Percentiles rank a stretch among this genome's conserved stretches.
Evolutionary conservation across 1,140 invertebrate species (phyloP).

Genomic region (Temnothorax nylanderi): DNA sequence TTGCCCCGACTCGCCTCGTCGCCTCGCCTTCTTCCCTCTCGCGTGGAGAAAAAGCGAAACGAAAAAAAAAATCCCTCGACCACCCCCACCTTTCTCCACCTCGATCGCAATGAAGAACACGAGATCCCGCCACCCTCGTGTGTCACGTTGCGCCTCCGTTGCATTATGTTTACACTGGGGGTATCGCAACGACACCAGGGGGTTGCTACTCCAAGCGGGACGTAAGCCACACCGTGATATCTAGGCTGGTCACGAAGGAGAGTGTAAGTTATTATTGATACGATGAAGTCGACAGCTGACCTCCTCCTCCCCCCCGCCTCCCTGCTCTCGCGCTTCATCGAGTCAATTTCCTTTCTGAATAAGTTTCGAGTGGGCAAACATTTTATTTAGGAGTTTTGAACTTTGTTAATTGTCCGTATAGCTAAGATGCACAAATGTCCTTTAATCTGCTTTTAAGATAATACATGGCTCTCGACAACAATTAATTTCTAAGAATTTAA

Average conservation of each 20-base stretch:
- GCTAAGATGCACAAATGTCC: neutral
- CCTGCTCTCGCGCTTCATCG: neutral
- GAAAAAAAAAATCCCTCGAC: slow-evolving; percentile 62
- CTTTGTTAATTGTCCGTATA: neutral
- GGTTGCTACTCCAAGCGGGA: slow-evolving; percentile 25
- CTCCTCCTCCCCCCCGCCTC: neutral
- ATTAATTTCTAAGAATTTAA: slow-evolving; percentile 32
- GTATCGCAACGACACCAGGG: slow-evolving; percentile 2
- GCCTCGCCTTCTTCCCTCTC: slow-evolving; percentile 45
- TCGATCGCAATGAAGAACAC: slow-evolving; percentile 15
- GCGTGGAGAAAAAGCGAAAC: slow-evolving; percentile 56
- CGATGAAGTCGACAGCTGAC: neutral
- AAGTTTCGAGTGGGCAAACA: neutral
- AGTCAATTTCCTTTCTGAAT: slow-evolving; percentile 11
- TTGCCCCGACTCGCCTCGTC: slow-evolving; percentile 35
- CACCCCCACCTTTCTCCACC: neutral
- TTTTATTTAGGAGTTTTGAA: neutral
- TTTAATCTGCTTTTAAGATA: neutral
- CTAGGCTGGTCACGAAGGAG: slow-evolving; percentile 31
- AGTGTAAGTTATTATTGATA: slow-evolving; percentile 33
- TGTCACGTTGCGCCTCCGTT: slow-evolving; percentile 29
- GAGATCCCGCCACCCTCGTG: slow-evolving; percentile 6
- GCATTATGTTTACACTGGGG: slow-evolving; percentile 49
- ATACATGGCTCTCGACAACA: neutral
- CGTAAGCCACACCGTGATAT: slow-evolving; percentile 17